Percentiles rank a stretch among this genome's conserved stretches.
These are phyloP conservation scores for Capitulum mitella DNA, from an alignment of 2,888 invertebrate genomes.

Conservation along the genomic window DNA sequence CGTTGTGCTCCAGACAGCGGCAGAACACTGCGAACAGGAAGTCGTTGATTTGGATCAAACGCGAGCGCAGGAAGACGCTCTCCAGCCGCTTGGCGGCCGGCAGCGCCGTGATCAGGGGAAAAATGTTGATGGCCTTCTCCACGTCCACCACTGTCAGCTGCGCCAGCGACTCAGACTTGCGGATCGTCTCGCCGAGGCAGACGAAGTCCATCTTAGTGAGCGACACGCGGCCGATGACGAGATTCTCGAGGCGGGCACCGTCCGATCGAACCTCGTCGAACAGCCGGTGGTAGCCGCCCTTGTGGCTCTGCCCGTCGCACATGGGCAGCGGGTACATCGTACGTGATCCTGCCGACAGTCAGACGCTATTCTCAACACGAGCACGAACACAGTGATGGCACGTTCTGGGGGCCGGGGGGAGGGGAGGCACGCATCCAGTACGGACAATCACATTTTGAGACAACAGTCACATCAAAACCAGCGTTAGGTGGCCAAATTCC, in stretches of 20 bases:
- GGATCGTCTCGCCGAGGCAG: conserved; percentile 70
- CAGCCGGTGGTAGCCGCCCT: conserved; percentile 82
- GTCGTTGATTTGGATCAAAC: neutral
- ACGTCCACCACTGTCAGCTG: conserved; percentile 51
- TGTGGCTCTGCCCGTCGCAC: conserved; percentile 70
- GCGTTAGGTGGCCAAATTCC: no score
- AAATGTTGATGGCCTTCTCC: neutral
- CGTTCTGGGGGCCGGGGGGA: no score
- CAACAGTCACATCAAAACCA: no score
- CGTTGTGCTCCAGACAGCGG: conserved; percentile 78
- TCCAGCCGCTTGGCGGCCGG: conserved; percentile 1
- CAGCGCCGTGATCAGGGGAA: neutral
- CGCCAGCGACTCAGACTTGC: conserved; percentile 61
- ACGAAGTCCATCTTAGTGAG: conserved; percentile 84
- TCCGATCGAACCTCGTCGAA: conserved; percentile 91
- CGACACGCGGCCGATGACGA: conserved; percentile 74
- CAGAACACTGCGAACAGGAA: conserved; percentile 47
- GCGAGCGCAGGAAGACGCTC: neutral
- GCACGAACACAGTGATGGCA: no score
- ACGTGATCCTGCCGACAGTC: conserved; percentile 84
- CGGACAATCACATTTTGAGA: no score
- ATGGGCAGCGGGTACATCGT: conserved; percentile 83
- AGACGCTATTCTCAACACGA: no score
- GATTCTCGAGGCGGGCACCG: conserved; percentile 47
- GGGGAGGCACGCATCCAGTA: no score